Percentiles rank a stretch among this genome's conserved stretches.
phyloP scores from a whole-genome alignment of 1,140 invertebrate species.

The Drosophila athabasca region DNA sequence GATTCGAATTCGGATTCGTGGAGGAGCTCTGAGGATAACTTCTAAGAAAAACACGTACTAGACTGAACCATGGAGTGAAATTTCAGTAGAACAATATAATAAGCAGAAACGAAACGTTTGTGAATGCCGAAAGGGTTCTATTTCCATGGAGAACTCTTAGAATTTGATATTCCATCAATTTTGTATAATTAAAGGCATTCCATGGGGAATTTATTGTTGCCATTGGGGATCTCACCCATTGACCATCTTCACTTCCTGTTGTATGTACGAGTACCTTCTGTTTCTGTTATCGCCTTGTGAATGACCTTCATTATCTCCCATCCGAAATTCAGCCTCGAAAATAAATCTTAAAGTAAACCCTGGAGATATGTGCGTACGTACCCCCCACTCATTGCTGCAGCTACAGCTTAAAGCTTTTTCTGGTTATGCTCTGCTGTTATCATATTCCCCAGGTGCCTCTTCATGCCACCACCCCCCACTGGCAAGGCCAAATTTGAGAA shows the following conservation, averaged over 20 bases:
- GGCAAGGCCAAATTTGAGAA: constrained; percentile 49
- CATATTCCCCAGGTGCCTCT: not conserved
- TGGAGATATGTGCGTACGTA: too few relatives aligned
- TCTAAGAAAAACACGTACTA: constrained; percentile 21
- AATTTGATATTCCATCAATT: too few relatives aligned
- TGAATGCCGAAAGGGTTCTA: not conserved
- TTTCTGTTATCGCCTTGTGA: constrained; percentile 1
- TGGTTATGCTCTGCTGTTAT: constrained; percentile 20
- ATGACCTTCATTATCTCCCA: constrained; percentile 40
- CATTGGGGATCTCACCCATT: too few relatives aligned
- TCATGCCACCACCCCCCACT: constrained; percentile 9
- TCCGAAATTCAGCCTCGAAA: not conserved
- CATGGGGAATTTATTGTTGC: too few relatives aligned
- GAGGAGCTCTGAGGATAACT: not conserved
- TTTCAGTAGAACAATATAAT: too few relatives aligned
- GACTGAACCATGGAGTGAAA: not conserved
- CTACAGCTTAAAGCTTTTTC: constrained; percentile 13
- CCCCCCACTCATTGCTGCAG: constrained; percentile 13
- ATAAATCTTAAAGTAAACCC: constrained; percentile 32
- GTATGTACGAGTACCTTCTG: not conserved
- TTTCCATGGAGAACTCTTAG: not conserved
- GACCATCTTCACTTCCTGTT: constrained; percentile 6
- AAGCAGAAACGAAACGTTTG: too few relatives aligned
- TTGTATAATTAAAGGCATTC: too few relatives aligned
- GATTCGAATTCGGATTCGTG: constrained; percentile 3